A percentile compares a stretch with the other conserved stretches of the same genome.
phyloP scores from a whole-genome alignment of 2,888 invertebrate species.

The Melieria picta region DNA sequence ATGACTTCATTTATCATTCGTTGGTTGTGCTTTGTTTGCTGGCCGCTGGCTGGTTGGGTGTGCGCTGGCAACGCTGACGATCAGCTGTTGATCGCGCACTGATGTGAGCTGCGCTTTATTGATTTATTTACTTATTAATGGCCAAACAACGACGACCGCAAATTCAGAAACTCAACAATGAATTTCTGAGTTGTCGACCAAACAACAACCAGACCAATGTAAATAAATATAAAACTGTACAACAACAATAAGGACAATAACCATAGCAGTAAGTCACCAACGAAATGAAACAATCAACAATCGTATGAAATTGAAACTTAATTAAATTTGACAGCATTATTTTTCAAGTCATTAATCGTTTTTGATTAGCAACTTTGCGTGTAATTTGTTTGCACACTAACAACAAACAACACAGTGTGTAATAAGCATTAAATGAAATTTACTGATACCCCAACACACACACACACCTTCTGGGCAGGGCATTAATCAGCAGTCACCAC shows the following conservation, averaged over 20 bases:
- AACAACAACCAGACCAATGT: not conserved
- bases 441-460: too few relatives aligned
- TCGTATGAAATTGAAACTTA: constrained; percentile 48
- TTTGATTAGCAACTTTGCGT: constrained; percentile 28
- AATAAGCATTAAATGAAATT: too few relatives aligned
- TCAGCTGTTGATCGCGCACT: not conserved
- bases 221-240: not conserved
- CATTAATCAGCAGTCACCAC: constrained; percentile 5
- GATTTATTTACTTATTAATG: not conserved
- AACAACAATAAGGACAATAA: not conserved
- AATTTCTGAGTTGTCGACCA: too few relatives aligned
- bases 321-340: constrained; percentile 56
- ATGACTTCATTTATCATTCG: constrained; percentile 4
- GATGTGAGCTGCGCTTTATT: not conserved
- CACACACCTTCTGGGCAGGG: too few relatives aligned
- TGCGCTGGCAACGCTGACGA: not conserved
- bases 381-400: not conserved
- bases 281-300: not conserved
- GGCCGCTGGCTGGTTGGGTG: not conserved
- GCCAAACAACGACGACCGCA: too few relatives aligned
- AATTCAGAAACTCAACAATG: too few relatives aligned
- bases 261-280: not conserved
- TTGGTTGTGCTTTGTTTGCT: not conserved
- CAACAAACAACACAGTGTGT: too few relatives aligned
- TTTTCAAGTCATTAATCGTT: constrained; percentile 44